Conservation (phyloP, 2,797 vertebrate species). For the Malurus splendens region DNA sequence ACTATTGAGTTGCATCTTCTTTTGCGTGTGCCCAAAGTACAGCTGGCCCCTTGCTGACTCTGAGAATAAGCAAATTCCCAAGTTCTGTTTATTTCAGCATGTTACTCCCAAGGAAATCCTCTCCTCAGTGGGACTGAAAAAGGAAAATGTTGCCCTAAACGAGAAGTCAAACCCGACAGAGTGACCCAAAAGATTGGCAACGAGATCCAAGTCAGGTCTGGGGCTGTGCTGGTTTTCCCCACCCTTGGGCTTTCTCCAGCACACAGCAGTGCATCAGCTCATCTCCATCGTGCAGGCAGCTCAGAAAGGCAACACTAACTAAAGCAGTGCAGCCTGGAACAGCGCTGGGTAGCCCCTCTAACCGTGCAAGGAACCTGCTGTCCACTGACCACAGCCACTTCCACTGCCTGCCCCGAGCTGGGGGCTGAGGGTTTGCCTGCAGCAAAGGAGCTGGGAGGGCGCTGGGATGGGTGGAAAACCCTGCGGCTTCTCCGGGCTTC, state of each 20-base stretch:
- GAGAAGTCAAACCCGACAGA: not conserved
- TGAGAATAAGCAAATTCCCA: not conserved
- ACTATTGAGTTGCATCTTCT: not conserved
- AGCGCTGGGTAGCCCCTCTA: accelerated
- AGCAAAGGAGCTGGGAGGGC: not conserved
- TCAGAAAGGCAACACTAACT: not conserved
- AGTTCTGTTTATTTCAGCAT: not conserved
- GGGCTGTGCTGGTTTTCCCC: not conserved
- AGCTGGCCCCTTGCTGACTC: not conserved
- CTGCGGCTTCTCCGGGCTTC: not conserved
- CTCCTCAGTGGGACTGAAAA: not conserved
- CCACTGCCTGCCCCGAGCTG: accelerated
- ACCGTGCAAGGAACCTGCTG: not conserved
- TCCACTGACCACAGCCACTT: accelerated
- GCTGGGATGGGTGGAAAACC: accelerated
- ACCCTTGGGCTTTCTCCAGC: not conserved
- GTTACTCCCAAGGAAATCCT: not conserved
- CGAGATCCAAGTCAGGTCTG: not conserved
- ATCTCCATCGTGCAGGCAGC: not conserved
- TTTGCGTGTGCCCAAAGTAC: not conserved
- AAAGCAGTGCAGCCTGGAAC: not conserved
- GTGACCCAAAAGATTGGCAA: not conserved
- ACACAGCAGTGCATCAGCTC: accelerated
- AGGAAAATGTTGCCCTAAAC: not conserved
- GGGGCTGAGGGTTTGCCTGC: accelerated